phyloP scores from a whole-genome alignment of 2,797 vertebrate species.

The Pipistrellus pipistrellus region DNA sequence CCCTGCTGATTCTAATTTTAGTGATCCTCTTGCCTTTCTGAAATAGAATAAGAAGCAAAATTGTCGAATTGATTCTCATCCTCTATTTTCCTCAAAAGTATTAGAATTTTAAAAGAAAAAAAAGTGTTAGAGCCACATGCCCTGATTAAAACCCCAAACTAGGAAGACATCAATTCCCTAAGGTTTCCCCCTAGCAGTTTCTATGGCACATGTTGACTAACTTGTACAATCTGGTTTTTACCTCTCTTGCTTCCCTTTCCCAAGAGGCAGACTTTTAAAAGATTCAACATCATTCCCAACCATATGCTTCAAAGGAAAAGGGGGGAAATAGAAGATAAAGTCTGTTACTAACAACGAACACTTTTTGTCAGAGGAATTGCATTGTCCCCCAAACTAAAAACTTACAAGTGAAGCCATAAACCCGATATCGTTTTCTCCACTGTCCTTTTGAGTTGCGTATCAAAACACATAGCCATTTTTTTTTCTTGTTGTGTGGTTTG shows the following conservation, averaged over 20 bases:
- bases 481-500: neutral
- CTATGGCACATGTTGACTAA: constrained; percentile 67
- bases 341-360: constrained; percentile 3
- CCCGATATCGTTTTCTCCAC: neutral
- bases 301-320: constrained; percentile 33
- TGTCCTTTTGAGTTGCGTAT: neutral
- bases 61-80: neutral
- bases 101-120: neutral
- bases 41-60: neutral
- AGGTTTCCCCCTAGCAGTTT: neutral
- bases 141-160: constrained; percentile 62
- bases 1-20: neutral
- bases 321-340: neutral
- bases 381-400: neutral
- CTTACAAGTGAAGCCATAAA: neutral
- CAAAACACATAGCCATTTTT: constrained; percentile 25
- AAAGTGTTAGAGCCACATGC: neutral
- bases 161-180: constrained; percentile 25
- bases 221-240: constrained; percentile 65
- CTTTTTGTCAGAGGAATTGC: constrained; percentile 63
- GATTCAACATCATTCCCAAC: constrained; percentile 67
- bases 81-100: constrained; percentile 55
- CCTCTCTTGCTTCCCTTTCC: constrained; percentile 58
- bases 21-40: neutral
- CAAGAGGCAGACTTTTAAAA: constrained; percentile 72